phyloP scores from a whole-genome alignment of 2,797 vertebrate genomes.

The Rachycentron canadum region DNA sequence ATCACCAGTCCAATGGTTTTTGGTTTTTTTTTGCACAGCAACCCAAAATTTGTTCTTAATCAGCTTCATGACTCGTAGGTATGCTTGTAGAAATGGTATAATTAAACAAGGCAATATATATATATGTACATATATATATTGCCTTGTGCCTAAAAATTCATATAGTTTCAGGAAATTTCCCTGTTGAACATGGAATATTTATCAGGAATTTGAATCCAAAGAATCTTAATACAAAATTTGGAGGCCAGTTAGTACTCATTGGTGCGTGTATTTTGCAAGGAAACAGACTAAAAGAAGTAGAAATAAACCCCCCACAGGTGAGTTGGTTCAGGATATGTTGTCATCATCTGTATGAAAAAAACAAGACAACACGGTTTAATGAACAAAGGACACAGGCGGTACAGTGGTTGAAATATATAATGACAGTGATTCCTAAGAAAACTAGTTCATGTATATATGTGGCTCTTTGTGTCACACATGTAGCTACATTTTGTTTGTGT shows the following conservation, averaged over 20 bases:
- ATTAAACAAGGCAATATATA: neutral
- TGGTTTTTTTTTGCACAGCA: neutral
- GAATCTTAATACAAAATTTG: neutral
- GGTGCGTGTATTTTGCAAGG: neutral
- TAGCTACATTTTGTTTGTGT: too few relatives aligned
- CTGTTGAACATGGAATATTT: neutral
- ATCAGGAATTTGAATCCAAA: neutral
- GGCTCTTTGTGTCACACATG: too few relatives aligned
- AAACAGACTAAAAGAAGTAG: neutral
- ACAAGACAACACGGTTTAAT: neutral
- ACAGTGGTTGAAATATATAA: neutral
- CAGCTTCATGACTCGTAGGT: neutral
- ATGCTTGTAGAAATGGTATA: neutral
- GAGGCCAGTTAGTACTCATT: too few relatives aligned
- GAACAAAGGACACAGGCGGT: neutral
- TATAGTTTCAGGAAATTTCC: neutral
- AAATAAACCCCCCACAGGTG: neutral
- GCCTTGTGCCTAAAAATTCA: too few relatives aligned
- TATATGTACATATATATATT: too few relatives aligned
- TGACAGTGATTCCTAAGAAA: neutral
- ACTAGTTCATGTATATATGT: neutral
- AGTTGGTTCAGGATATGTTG: neutral
- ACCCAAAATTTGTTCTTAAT: neutral
- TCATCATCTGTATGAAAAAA: neutral
- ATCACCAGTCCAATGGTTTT: neutral